Evolutionary conservation across 2,888 invertebrate genomes (phyloP), one percentile per base, ranked within the genome.

Genomic region (Iphiclides podalirius): DNA sequence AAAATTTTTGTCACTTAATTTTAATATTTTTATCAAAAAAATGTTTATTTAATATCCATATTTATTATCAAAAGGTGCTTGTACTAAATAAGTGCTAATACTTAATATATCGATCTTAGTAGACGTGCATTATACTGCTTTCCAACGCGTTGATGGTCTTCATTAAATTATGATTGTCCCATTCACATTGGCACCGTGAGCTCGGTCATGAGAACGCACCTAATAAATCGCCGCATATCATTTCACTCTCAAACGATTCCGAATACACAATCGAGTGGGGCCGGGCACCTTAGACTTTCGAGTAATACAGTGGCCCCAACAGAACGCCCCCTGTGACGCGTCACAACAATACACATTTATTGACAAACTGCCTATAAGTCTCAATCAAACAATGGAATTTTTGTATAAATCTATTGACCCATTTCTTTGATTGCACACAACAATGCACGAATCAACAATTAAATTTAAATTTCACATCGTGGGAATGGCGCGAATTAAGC

Each of bases 291-390:
- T 65, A 66, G 64, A 58, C 68, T 70, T 64, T 65, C 67, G 67
- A 39, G 75, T 67, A 68, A 71, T n/a, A 70, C 70, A 58, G 61
- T 65, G 62, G 47, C 60, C 62, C 66, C 64, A 69, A 62, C 58
- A 69, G 64, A 66, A 67, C 69, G 61, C 71, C 66, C 78, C 81
- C 79, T 81, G 77, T 66, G 66, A 36, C 46, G 76, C 50, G 67
- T 53, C 59, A 71, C 69, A 75, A 73, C 61, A 66, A 50, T 69
- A 52, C 64, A 61, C 57, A 57, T 67, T 75, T 86, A 87, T 87
- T 84, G 86, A 87, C 79, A 84, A 77, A 82, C 75, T 84, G 85
- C 85, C 83, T 86, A 87, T 86, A 85, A 79, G 72, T 79, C 79
- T 72, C 79, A 74, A 83, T 79, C 82, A 78, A 83, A 86, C 85